These are phyloP conservation scores for Eucidaris tribuloides DNA, from an alignment of 35 echinoderm and acorn worm genomes.

Conservation along the genomic window DNA sequence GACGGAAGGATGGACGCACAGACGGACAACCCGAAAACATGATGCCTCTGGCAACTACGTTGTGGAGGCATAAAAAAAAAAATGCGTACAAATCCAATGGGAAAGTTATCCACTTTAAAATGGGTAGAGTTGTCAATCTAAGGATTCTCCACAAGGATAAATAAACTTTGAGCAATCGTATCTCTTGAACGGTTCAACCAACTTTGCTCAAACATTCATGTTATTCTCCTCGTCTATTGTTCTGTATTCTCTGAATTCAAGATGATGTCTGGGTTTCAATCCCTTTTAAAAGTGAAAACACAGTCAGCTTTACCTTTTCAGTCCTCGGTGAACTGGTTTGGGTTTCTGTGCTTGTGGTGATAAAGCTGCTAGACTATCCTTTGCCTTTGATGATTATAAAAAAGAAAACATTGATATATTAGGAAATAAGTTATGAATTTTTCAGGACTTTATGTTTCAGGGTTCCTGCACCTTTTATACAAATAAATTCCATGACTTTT, in stretches of 20 bases:
- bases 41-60: too few relatives aligned
- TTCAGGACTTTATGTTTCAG: background rate
- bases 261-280: background rate
- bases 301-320: slow-evolving; percentile 25
- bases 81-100: too few relatives aligned
- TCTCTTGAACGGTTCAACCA: too few relatives aligned
- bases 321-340: slow-evolving; percentile 1
- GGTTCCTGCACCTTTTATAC: background rate
- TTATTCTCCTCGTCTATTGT: background rate
- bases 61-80: too few relatives aligned
- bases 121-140: background rate
- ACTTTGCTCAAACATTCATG: background rate
- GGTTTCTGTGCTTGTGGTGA: background rate
- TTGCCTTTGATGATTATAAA: slow-evolving; percentile 5
- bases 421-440: background rate
- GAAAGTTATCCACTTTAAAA: too few relatives aligned
- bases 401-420: background rate
- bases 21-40: too few relatives aligned
- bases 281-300: background rate
- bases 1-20: too few relatives aligned
- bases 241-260: background rate
- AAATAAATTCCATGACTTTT: background rate
- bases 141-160: background rate
- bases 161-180: background rate
- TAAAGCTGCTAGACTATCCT: slow-evolving; percentile 22